These are phyloP conservation scores for Hirundichthys speculiger DNA, from an alignment of 2,113 vertebrate genomes.

Conservation along the genomic window DNA sequence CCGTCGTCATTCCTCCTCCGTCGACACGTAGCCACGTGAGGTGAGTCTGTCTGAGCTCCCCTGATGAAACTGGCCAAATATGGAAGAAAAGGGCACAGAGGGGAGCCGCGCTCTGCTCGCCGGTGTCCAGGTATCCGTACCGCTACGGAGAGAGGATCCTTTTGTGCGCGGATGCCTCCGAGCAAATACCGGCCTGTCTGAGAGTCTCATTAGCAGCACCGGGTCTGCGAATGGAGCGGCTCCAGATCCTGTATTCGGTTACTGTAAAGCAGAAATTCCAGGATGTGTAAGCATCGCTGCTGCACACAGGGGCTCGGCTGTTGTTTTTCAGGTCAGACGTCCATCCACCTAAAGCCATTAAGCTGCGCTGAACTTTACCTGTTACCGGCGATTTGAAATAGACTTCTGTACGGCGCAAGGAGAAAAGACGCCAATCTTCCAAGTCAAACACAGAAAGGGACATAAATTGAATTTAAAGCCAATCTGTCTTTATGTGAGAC, in stretches of 20 bases:
- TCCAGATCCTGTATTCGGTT: constrained; percentile 46
- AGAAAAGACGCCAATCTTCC: neutral
- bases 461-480: constrained; percentile 1
- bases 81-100: neutral
- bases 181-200: constrained; percentile 22
- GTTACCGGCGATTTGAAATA: neutral
- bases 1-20: constrained; percentile 47
- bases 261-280: neutral
- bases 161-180: constrained; percentile 16
- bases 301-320: neutral
- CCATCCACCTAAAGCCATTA: constrained; percentile 31
- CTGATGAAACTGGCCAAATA: constrained; percentile 36
- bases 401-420: neutral
- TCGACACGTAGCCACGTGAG: constrained; percentile 56
- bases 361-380: too few species aligned
- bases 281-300: too few species aligned
- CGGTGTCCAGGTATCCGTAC: constrained; percentile 24
- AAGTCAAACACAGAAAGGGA: constrained; percentile 8
- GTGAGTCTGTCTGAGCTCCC: constrained; percentile 54
- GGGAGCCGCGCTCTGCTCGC: too few species aligned
- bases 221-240: constrained; percentile 11
- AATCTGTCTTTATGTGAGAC: neutral
- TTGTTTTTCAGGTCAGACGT: constrained; percentile 25
- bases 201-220: constrained; percentile 24
- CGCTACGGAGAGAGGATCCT: constrained; percentile 1